A percentile compares a stretch with the other conserved stretches of the same genome.
Conservation (phyloP, 92 coral and sea anemone species). For the Hydrozoanthus gracilis region DNA sequence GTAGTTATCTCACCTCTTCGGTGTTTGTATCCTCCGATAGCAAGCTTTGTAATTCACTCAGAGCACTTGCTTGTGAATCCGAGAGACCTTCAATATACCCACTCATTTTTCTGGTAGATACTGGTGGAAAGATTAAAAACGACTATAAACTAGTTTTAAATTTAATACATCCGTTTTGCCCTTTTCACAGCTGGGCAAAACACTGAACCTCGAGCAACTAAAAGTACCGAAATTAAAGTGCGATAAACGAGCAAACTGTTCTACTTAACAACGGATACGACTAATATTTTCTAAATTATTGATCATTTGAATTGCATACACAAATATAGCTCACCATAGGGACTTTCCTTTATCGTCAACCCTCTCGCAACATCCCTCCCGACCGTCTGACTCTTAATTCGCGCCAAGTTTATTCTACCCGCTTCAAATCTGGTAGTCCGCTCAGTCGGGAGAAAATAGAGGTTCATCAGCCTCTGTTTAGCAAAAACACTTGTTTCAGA, state of each 20-base stretch:
- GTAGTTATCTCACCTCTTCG: constrained; percentile 81
- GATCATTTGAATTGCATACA: constrained; percentile 17
- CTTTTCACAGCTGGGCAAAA: neutral
- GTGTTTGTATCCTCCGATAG: constrained; percentile 68
- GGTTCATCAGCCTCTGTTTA: neutral
- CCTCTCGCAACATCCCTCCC: too few species aligned
- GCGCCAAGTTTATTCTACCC: constrained; percentile 27
- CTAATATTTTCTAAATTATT: constrained; percentile 9
- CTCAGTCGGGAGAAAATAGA: constrained; percentile 29
- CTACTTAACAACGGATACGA: neutral
- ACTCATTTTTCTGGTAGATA: constrained; percentile 53
- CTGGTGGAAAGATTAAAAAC: neutral
- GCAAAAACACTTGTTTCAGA: neutral
- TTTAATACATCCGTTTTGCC: neutral
- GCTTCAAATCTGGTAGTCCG: neutral
- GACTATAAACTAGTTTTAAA: neutral
- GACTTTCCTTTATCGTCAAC: too few species aligned
- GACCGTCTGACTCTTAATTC: neutral
- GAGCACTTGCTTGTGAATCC: constrained; percentile 69
- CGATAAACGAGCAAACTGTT: neutral
- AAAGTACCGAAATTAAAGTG: neutral
- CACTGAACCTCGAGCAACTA: neutral
- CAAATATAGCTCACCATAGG: neutral
- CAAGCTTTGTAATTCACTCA: constrained; percentile 72
- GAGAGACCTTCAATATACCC: constrained; percentile 74